Conservation (phyloP, 2,797 vertebrate genomes). For the Sylvia borin region DNA sequence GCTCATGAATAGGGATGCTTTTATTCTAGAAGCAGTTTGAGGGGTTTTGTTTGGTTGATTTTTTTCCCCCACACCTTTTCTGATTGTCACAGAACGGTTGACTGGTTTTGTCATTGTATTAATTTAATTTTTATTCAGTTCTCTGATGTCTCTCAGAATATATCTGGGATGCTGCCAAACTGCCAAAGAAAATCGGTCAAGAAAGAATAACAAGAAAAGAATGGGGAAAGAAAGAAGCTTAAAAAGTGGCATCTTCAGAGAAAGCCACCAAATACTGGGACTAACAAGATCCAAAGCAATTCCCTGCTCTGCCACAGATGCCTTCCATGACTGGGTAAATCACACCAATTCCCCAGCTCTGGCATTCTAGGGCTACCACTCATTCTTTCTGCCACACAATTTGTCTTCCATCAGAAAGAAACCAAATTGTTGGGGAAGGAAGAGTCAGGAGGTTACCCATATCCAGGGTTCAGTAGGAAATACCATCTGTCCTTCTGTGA, state of each 20-base stretch:
- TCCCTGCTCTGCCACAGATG: background rate
- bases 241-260: background rate
- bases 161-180: background rate
- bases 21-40: background rate
- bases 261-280: background rate
- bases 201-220: background rate
- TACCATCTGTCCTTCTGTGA: background rate
- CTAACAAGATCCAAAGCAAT: background rate
- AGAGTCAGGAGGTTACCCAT: background rate
- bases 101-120: constrained; percentile 18
- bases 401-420: background rate
- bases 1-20: background rate
- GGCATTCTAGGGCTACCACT: background rate
- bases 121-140: constrained; percentile 11
- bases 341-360: background rate
- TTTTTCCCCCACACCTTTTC: background rate
- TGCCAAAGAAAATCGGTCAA: background rate
- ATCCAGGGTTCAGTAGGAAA: background rate
- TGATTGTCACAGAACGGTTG: background rate
- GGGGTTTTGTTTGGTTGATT: background rate
- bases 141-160: background rate
- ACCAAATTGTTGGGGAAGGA: background rate
- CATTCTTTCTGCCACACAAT: background rate
- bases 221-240: rapidly evolving
- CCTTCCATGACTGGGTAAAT: background rate